Evolutionary conservation across 2,888 invertebrate genomes (phyloP).

Genomic region (Cheilosia vulpina): DNA sequence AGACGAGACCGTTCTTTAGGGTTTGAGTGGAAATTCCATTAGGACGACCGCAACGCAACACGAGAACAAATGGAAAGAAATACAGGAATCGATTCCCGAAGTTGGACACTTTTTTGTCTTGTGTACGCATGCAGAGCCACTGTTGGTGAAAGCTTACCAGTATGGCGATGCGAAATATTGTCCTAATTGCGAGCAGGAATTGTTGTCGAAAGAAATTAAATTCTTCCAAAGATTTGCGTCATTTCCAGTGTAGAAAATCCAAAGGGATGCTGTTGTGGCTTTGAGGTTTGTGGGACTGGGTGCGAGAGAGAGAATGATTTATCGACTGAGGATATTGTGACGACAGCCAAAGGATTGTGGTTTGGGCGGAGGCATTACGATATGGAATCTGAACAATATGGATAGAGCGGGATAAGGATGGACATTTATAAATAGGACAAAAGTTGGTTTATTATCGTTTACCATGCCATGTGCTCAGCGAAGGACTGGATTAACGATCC

Average conservation of each 20-base stretch:
- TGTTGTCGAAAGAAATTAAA: conserved; percentile 48
- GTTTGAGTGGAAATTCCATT: conserved; percentile 43
- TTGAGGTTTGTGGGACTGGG: conserved; percentile 1
- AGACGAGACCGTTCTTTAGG: conserved; percentile 5
- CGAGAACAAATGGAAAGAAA: neutral
- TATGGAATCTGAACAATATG: conserved; percentile 18
- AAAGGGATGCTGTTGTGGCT: conserved; percentile 23
- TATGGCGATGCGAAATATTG: conserved; percentile 24
- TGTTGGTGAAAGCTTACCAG: conserved; percentile 34
- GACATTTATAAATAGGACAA: neutral
- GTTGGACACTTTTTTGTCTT: conserved; percentile 36
- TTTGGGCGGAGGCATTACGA: conserved; percentile 15
- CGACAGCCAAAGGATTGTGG: conserved; percentile 2
- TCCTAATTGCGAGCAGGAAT: conserved; percentile 44
- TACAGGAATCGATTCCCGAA: conserved; percentile 17
- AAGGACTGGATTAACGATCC: conserved; percentile 17
- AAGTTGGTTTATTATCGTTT: neutral
- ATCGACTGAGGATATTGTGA: conserved; percentile 40
- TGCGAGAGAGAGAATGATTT: conserved; percentile 26
- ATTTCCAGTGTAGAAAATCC: neutral
- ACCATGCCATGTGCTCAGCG: neutral
- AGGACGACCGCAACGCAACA: conserved; percentile 33
- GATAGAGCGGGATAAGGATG: neutral
- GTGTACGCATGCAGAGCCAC: neutral
- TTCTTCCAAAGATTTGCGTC: conserved; percentile 47